Percentiles rank a stretch among this genome's conserved stretches.
Conservation (phyloP, 2,113 vertebrate genomes). For the Cacatua alba region DNA sequence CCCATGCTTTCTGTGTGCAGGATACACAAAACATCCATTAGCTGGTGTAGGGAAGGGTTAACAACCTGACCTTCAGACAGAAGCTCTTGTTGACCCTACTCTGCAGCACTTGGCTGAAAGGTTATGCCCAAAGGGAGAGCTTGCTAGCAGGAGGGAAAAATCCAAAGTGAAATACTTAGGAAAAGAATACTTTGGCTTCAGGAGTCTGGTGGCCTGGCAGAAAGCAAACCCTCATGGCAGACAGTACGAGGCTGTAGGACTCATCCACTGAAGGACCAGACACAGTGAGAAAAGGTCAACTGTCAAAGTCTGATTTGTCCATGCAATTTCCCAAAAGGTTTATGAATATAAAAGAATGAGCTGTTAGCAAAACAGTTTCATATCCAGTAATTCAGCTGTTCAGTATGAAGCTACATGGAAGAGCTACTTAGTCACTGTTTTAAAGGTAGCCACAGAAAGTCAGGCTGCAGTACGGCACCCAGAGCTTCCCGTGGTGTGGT, state of each 20-base stretch:
- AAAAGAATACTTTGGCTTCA: neutral
- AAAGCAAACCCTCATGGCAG: neutral
- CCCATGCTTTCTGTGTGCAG: neutral
- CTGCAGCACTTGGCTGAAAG: constrained; percentile 13
- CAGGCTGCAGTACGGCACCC: neutral
- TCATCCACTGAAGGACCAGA: neutral
- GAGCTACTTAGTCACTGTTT: neutral
- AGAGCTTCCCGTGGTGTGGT: neutral
- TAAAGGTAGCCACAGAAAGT: neutral
- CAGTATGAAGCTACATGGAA: neutral
- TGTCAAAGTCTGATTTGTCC: neutral
- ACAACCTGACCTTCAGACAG: constrained; percentile 28
- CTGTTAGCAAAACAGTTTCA: neutral
- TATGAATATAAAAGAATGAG: neutral
- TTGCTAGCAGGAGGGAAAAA: neutral
- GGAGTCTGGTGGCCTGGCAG: neutral
- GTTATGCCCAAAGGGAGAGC: constrained; percentile 25
- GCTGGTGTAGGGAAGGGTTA: constrained; percentile 10
- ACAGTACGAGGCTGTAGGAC: neutral
- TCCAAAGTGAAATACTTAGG: neutral
- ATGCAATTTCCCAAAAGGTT: neutral
- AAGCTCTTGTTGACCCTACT: constrained; percentile 31
- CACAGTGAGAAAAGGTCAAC: neutral
- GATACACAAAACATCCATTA: neutral
- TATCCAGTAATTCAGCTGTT: neutral